Percentiles rank a stretch among this genome's conserved stretches.
These are phyloP conservation scores for fruit fly (Drosophila melanogaster) DNA, from an alignment of 1,140 invertebrate species.

Conservation along the genomic window DNA sequence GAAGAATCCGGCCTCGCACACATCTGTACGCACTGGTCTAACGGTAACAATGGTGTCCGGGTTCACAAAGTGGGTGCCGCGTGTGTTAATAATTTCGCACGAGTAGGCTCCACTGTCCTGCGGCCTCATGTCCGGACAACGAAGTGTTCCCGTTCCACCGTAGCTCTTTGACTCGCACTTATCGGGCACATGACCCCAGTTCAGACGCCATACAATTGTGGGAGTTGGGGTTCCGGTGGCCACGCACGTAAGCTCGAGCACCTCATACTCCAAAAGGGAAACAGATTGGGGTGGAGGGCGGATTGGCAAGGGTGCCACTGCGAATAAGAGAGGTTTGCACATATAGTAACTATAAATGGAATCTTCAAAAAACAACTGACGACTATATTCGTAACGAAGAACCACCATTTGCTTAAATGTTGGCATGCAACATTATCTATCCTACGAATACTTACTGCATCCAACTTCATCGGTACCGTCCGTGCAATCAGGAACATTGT, in stretches of 20 bases:
- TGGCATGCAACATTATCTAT: background rate
- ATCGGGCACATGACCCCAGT: conserved; percentile 97
- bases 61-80: conserved; percentile 92
- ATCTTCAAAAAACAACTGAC: too few relatives aligned
- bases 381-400: too few relatives aligned
- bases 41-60: conserved; percentile 96
- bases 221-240: conserved; percentile 96
- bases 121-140: conserved; percentile 90
- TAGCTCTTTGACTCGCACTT: conserved; percentile 91
- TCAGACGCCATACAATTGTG: conserved; percentile 96
- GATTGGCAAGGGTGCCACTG: conserved; percentile 87
- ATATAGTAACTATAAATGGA: background rate
- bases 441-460: conserved; percentile 87
- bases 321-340: background rate
- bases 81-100: conserved; percentile 97
- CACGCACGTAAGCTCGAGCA: conserved; percentile 92
- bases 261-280: conserved; percentile 88
- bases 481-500: conserved; percentile 93
- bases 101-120: conserved; percentile 97
- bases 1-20: conserved; percentile 92
- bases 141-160: conserved; percentile 92
- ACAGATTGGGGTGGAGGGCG: conserved; percentile 89
- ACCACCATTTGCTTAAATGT: too few relatives aligned
- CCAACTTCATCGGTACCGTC: conserved; percentile 97
- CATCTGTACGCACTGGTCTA: conserved; percentile 74